Conservation (phyloP, 92 coral and sea anemone genomes). For the Zoanthus gigantus region DNA sequence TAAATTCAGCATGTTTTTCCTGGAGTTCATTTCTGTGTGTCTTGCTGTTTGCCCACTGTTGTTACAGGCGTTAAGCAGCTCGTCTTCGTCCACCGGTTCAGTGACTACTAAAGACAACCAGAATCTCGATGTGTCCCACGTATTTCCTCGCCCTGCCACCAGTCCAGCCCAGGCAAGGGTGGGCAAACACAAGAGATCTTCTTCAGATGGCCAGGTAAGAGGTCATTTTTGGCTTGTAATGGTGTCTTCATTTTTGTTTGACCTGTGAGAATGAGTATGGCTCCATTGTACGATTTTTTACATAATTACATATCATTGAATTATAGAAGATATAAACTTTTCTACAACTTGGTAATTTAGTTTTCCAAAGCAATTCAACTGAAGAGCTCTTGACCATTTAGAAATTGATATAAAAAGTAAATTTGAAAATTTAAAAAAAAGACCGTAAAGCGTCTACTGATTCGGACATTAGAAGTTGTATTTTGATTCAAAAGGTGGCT, state of each 20-base stretch:
- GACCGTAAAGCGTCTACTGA: no score
- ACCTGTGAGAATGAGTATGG: not conserved
- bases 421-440: no score
- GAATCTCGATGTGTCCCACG: constrained; percentile 74
- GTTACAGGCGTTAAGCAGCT: constrained; percentile 3
- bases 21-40: not conserved
- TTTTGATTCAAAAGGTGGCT: no score
- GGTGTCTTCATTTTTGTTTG: not conserved
- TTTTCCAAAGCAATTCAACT: no score
- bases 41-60: not conserved
- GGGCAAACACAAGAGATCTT: constrained; percentile 75
- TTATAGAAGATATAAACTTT: no score
- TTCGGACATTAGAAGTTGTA: no score
- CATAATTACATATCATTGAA: not conserved
- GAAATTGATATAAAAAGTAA: no score
- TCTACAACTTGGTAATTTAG: no score
- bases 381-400: no score
- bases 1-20: no score
- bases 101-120: constrained; percentile 13
- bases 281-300: not conserved
- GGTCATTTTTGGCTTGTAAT: not conserved
- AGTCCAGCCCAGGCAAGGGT: constrained; percentile 69
- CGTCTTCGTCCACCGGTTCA: constrained; percentile 22
- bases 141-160: constrained; percentile 92
- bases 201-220: constrained; percentile 79